A percentile compares a stretch with the other conserved stretches of the same genome.
These are phyloP conservation scores for Nannospalax galili DNA, from an alignment of 2,113 vertebrate species.

Conservation along the genomic window DNA sequence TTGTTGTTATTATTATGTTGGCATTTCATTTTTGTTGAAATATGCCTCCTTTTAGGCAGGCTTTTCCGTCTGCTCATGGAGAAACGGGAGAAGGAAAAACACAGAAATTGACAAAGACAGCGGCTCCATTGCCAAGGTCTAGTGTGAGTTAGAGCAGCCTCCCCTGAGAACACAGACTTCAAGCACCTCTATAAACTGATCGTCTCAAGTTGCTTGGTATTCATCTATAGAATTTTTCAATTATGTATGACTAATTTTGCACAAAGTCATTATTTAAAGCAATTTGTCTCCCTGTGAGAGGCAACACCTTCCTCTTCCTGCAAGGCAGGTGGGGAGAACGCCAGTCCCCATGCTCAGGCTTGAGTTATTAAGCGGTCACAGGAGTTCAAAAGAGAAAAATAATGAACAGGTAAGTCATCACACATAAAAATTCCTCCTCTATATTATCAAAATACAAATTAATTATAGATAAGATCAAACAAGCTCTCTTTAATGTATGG, in stretches of 20 bases:
- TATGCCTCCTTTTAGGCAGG: background rate
- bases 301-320: conserved; percentile 88
- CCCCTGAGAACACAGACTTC: background rate
- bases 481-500: conserved; percentile 87
- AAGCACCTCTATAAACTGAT: conserved; percentile 69
- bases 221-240: conserved; percentile 90
- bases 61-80: background rate
- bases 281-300: conserved; percentile 90
- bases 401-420: conserved; percentile 89
- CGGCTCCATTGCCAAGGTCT: background rate
- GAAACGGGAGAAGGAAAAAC: background rate
- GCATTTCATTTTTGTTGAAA: background rate
- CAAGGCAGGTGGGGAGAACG: conserved; percentile 84
- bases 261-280: conserved; percentile 91
- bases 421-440: conserved; percentile 88
- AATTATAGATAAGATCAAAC: conserved; percentile 91
- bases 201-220: conserved; percentile 83
- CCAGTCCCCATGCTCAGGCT: conserved; percentile 81
- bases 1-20: accelerated
- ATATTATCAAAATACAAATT: conserved; percentile 91
- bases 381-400: conserved; percentile 88
- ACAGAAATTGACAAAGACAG: background rate
- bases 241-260: conserved; percentile 92
- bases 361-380: conserved; percentile 88
- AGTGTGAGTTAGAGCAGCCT: background rate